Percentiles rank a stretch among this genome's conserved stretches.
Conservation (phyloP, 2,888 invertebrate genomes). For the Megaustenia siamemsis region DNA sequence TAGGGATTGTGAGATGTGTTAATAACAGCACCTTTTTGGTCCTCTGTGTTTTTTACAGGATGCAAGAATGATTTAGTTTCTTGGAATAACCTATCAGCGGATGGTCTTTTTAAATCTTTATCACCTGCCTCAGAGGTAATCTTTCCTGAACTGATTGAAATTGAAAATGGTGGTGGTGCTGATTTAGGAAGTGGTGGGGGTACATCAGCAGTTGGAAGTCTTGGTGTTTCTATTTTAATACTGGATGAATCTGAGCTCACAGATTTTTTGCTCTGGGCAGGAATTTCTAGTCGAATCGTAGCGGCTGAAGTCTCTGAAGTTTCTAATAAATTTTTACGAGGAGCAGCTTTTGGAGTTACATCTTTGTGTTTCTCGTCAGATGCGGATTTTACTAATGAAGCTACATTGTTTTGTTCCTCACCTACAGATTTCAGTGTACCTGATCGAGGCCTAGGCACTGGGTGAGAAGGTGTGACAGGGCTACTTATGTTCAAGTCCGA, state of each 20-base stretch:
- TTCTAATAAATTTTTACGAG: slow-evolving; percentile 46
- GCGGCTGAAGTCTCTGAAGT: background rate
- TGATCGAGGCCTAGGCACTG: slow-evolving; percentile 32
- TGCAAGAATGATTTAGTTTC: slow-evolving; percentile 11
- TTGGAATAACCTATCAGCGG: background rate
- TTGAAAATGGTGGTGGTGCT: slow-evolving; percentile 30
- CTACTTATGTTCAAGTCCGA: background rate
- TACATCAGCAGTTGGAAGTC: background rate
- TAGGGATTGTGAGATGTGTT: background rate
- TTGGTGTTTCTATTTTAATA: background rate
- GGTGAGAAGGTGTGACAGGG: background rate
- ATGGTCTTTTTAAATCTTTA: background rate
- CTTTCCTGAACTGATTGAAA: background rate
- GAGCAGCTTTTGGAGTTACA: slow-evolving; percentile 42
- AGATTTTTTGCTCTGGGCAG: slow-evolving; percentile 8
- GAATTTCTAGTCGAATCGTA: slow-evolving; percentile 6
- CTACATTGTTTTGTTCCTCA: slow-evolving; percentile 2
- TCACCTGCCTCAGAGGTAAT: background rate
- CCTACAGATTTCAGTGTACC: background rate
- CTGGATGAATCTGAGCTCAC: background rate
- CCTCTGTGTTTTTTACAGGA: slow-evolving; percentile 10
- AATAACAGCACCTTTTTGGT: background rate
- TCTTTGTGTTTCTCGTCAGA: background rate
- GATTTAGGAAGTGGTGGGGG: slow-evolving; percentile 39
- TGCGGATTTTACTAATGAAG: background rate